Percentiles rank a stretch among this genome's conserved stretches.
These are phyloP conservation scores for Grallaria varia DNA, from an alignment of 2,113 vertebrate species.

Conservation along the genomic window DNA sequence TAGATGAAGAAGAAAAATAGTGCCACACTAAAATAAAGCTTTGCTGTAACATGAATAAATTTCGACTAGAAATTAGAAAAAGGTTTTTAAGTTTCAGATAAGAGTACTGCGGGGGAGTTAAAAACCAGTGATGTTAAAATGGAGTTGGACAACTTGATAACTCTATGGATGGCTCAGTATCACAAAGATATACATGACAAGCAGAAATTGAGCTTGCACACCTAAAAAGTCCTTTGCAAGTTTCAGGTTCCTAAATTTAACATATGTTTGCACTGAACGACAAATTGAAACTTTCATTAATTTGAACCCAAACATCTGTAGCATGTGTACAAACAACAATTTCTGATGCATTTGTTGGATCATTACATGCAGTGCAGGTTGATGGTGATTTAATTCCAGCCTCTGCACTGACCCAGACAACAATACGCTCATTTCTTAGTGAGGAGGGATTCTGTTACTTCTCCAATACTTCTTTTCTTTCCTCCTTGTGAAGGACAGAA, in stretches of 20 bases:
- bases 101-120: background rate
- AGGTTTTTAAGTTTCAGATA: background rate
- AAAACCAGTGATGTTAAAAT: background rate
- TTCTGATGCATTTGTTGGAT: background rate
- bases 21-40: background rate
- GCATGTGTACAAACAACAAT: accelerated
- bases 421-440: background rate
- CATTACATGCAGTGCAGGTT: background rate
- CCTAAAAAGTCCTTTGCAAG: background rate
- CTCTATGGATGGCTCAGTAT: background rate
- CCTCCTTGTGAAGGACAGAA: background rate
- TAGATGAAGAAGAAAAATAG: background rate
- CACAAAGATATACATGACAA: accelerated
- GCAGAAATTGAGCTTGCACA: background rate
- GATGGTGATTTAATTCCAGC: background rate
- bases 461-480: background rate
- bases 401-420: background rate
- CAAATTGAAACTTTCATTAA: background rate
- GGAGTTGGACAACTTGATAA: background rate
- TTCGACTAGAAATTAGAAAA: background rate
- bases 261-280: background rate
- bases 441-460: background rate
- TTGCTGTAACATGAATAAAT: background rate
- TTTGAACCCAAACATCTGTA: background rate
- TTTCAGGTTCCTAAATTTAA: background rate